phyloP scores from a whole-genome alignment of 2,888 invertebrate genomes.

The Volucella inanis region DNA sequence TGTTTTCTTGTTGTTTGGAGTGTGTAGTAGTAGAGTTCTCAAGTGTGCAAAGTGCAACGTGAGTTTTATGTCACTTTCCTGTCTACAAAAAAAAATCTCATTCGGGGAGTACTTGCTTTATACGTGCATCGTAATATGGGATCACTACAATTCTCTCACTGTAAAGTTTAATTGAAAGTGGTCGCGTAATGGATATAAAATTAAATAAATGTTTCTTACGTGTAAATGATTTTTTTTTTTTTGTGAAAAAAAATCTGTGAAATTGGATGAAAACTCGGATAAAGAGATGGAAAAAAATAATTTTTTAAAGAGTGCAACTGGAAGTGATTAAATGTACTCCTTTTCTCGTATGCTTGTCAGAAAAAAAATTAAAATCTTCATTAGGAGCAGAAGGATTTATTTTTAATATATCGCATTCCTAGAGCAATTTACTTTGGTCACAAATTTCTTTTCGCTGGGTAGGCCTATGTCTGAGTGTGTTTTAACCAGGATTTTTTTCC shows the following conservation, averaged over 20 bases:
- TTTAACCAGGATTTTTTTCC: slow-evolving; percentile 24
- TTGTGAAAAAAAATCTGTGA: not conserved
- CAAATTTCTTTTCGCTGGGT: slow-evolving; percentile 29
- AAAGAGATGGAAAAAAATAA: not conserved
- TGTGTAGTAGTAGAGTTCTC: slow-evolving; percentile 27
- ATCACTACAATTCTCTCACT: not conserved
- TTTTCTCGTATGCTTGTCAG: slow-evolving; percentile 2
- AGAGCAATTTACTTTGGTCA: slow-evolving; percentile 22
- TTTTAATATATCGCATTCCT: slow-evolving; percentile 19
- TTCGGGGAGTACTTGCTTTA: slow-evolving; percentile 19
- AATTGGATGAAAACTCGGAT: not conserved
- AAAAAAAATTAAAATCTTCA: slow-evolving; percentile 20
- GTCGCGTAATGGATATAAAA: slow-evolving; percentile 1
- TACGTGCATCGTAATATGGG: not conserved
- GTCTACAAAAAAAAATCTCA: slow-evolving; percentile 12
- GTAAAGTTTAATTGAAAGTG: not conserved
- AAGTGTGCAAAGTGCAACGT: slow-evolving; percentile 55
- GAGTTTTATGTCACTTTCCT: slow-evolving; percentile 48
- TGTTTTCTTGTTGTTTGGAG: not conserved
- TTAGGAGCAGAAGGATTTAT: slow-evolving; percentile 31
- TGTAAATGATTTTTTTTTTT: not conserved
- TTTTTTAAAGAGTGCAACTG: too few species aligned
- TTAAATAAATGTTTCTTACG: not conserved
- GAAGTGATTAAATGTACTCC: slow-evolving; percentile 13
- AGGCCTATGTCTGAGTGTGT: slow-evolving; percentile 30